A percentile compares a stretch with the other conserved stretches of the same genome.
These are phyloP conservation scores for Syrista parreyssii DNA, from an alignment of 2,888 invertebrate genomes.

Conservation along the genomic window DNA sequence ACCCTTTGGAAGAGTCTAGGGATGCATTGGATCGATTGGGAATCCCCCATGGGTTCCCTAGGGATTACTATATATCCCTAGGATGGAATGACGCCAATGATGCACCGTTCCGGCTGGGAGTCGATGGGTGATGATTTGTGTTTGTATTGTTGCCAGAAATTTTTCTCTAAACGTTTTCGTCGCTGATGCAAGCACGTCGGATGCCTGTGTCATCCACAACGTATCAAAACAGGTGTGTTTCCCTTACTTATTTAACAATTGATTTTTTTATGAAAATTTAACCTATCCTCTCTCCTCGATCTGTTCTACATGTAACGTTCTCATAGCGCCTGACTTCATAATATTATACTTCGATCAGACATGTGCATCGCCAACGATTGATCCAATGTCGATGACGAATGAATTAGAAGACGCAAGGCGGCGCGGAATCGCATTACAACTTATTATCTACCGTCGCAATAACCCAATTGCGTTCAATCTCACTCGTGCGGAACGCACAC, in stretches of 20 bases:
- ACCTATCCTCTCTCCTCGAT: not conserved
- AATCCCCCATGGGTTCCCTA: not conserved
- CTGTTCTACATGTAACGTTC: not conserved
- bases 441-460: conserved; percentile 27
- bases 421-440: conserved; percentile 29
- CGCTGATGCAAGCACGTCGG: not conserved
- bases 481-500: conserved; percentile 25
- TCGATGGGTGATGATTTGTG: not conserved
- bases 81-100: not conserved
- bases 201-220: not conserved
- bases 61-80: not conserved
- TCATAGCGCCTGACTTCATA: not conserved
- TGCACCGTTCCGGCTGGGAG: not conserved
- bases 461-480: conserved; percentile 40
- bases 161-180: not conserved
- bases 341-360: not conserved
- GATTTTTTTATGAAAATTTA: not conserved
- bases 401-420: not conserved
- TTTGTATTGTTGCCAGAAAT: not conserved
- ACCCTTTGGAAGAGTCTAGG: not conserved
- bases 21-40: not conserved
- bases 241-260: not conserved
- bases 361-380: not conserved
- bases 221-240: not conserved
- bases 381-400: not conserved